A percentile compares a stretch with the other conserved stretches of the same genome.
phyloP scores from a whole-genome alignment of 2,797 vertebrate genomes.

The Neosilurus hyrtlii region DNA sequence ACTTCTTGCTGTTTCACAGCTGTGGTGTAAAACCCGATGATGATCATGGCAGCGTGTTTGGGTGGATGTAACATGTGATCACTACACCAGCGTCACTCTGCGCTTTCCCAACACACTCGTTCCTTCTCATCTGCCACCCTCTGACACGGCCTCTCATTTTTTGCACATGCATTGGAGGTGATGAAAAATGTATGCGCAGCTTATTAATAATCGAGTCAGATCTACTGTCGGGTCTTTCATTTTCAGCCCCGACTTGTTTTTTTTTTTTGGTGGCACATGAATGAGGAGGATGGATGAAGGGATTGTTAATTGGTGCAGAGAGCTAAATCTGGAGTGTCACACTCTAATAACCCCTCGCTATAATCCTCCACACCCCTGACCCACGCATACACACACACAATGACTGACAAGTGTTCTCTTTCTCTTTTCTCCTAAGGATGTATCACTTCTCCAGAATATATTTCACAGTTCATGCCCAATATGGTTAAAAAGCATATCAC shows the following conservation, averaged over 20 bases:
- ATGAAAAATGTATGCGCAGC: conserved; percentile 71
- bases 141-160: conserved; percentile 53
- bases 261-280: conserved; percentile 32
- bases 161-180: conserved; percentile 59
- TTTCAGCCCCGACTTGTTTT: conserved; percentile 52
- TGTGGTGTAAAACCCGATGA: conserved; percentile 10
- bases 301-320: conserved; percentile 59
- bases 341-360: conserved; percentile 48
- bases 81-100: conserved; percentile 27
- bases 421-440: not conserved
- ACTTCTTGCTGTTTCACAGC: not conserved
- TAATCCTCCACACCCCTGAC: conserved; percentile 27
- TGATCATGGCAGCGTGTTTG: not conserved
- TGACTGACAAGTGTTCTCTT: conserved; percentile 26
- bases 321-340: conserved; percentile 46
- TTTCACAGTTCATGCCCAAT: not conserved
- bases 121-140: conserved; percentile 45
- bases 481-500: no score
- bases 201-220: conserved; percentile 72
- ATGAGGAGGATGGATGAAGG: conserved; percentile 35
- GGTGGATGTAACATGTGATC: conserved; percentile 4
- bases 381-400: not conserved
- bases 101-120: conserved; percentile 36
- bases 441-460: conserved; percentile 5
- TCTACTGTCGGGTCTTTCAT: conserved; percentile 56